A percentile compares a stretch with the other conserved stretches of the same genome.
phyloP scores from a whole-genome alignment of 2,888 invertebrate genomes.

The Euclidia mi region DNA sequence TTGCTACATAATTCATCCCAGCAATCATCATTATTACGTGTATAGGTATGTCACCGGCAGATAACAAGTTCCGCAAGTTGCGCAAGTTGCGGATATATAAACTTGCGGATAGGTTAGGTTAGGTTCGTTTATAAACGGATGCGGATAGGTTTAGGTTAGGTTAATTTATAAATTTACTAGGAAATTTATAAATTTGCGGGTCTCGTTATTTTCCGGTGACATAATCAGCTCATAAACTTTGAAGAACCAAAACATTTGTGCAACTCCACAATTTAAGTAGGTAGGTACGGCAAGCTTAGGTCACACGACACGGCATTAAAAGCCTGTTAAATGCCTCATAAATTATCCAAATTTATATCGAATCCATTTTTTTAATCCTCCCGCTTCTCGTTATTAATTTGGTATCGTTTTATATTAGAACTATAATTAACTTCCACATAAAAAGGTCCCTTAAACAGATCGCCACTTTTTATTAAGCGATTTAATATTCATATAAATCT shows the following conservation, averaged over 20 bases:
- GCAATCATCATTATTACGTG: too few species aligned
- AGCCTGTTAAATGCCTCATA: conserved; percentile 78
- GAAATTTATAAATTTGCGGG: too few species aligned
- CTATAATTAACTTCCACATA: conserved; percentile 86
- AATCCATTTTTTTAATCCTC: conserved; percentile 83
- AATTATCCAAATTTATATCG: conserved; percentile 85
- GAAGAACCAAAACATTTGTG: not conserved
- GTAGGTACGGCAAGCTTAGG: conserved; percentile 43
- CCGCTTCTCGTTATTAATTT: conserved; percentile 83
- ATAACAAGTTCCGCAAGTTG: too few species aligned
- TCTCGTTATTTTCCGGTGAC: too few species aligned
- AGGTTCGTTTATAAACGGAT: too few species aligned
- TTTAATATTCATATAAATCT: conserved; percentile 82
- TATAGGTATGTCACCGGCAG: too few species aligned
- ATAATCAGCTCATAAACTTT: too few species aligned
- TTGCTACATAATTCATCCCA: too few species aligned
- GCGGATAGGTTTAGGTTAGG: too few species aligned
- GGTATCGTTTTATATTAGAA: conserved; percentile 84
- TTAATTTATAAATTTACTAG: too few species aligned
- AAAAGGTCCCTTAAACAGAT: conserved; percentile 79
- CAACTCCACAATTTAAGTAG: conserved; percentile 8
- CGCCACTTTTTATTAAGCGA: conserved; percentile 77
- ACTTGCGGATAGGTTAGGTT: too few species aligned
- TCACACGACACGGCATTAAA: conserved; percentile 74
- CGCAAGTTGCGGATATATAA: too few species aligned